A percentile compares a stretch with the other conserved stretches of the same genome.
Conservation (phyloP, 2,888 invertebrate genomes). For the Phaonia tiefii region DNA sequence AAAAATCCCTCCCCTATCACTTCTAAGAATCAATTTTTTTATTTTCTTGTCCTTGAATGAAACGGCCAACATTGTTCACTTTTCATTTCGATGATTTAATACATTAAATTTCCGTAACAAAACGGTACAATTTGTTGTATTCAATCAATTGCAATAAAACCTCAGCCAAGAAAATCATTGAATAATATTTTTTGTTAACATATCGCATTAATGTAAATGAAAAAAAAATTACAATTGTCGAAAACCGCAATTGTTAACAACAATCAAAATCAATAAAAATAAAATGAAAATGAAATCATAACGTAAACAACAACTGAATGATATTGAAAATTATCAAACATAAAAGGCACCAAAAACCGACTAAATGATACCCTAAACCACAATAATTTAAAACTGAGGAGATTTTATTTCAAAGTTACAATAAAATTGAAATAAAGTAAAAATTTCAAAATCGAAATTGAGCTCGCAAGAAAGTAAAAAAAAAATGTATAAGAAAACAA, state of each 20-base stretch:
- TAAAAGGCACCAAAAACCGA: background rate
- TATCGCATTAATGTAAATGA: background rate
- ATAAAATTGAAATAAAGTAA: no score
- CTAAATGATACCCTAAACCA: no score
- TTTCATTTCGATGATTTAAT: background rate
- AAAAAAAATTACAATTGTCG: slow-evolving; percentile 15
- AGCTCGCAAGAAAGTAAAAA: no score
- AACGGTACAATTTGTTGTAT: slow-evolving; percentile 20
- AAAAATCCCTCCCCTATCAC: no score
- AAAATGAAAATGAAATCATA: slow-evolving; percentile 12
- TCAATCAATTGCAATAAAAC: slow-evolving; percentile 10
- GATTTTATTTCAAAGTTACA: no score
- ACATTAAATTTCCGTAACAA: slow-evolving; percentile 42
- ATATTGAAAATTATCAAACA: slow-evolving; percentile 12
- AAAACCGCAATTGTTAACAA: slow-evolving; percentile 54
- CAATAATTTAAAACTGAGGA: no score
- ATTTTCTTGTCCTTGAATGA: no score
- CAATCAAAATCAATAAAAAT: slow-evolving; percentile 39
- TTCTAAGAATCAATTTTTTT: no score
- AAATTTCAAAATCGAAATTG: no score
- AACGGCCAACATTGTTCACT: no score
- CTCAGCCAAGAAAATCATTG: slow-evolving; percentile 15
- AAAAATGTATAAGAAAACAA: no score
- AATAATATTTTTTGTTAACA: slow-evolving; percentile 6
- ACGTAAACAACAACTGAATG: slow-evolving; percentile 23